These are phyloP conservation scores for Chelmon rostratus DNA, from an alignment of 2,797 vertebrate genomes.

Conservation along the genomic window DNA sequence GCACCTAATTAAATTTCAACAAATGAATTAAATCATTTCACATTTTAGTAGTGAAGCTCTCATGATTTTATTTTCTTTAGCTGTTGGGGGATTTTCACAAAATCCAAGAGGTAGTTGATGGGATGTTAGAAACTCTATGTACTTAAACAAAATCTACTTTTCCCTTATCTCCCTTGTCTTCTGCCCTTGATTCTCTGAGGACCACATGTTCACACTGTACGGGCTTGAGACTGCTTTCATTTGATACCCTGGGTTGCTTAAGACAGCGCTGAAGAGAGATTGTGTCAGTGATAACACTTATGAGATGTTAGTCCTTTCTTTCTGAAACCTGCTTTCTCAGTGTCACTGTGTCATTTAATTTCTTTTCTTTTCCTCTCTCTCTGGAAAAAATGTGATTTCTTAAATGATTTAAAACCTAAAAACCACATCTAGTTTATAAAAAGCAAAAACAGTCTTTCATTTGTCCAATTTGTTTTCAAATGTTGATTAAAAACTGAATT, in stretches of 20 bases:
- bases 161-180: slow-evolving; percentile 58
- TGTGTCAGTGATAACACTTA: slow-evolving; percentile 64
- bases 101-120: slow-evolving; percentile 16
- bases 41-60: slow-evolving; percentile 11
- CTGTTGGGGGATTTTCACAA: slow-evolving; percentile 10
- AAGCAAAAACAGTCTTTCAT: slow-evolving; percentile 71
- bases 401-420: slow-evolving; percentile 73
- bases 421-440: slow-evolving; percentile 72
- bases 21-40: not conserved
- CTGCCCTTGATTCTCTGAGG: slow-evolving; percentile 62
- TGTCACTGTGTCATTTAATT: slow-evolving; percentile 68
- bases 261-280: slow-evolving; percentile 41
- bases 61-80: not conserved
- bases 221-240: slow-evolving; percentile 67
- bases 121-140: slow-evolving; percentile 37
- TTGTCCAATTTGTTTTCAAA: slow-evolving; percentile 80
- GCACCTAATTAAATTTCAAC: not conserved
- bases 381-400: slow-evolving; percentile 76
- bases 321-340: slow-evolving; percentile 69
- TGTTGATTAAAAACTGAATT: slow-evolving; percentile 82
- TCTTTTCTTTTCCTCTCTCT: slow-evolving; percentile 37
- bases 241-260: slow-evolving; percentile 50
- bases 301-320: slow-evolving; percentile 70
- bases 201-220: slow-evolving; percentile 70
- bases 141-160: slow-evolving; percentile 36